A percentile compares a stretch with the other conserved stretches of the same genome.
Conservation (phyloP, 2,113 vertebrate genomes). For the Fulmarus glacialis region DNA sequence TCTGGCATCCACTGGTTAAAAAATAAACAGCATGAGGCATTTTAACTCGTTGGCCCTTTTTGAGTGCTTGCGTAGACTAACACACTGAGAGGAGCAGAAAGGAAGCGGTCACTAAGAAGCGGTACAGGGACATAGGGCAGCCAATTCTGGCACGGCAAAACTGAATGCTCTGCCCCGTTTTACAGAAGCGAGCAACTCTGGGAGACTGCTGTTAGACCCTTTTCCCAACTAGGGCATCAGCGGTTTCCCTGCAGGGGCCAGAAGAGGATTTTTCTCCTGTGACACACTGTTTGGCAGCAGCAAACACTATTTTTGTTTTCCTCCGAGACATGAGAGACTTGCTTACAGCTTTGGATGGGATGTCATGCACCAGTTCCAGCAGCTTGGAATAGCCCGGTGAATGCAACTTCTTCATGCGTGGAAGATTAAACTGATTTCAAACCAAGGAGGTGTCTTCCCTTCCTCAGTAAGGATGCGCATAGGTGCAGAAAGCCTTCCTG, state of each 20-base stretch:
- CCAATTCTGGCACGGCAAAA: background rate
- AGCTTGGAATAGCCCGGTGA: background rate
- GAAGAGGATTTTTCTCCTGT: background rate
- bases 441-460: background rate
- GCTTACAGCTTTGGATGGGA: background rate
- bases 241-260: background rate
- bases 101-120: background rate
- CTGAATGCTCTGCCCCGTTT: background rate
- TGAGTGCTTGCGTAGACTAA: background rate
- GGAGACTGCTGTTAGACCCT: background rate
- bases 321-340: background rate
- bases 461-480: background rate
- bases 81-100: background rate
- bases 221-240: background rate
- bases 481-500: background rate
- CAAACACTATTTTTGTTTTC: constrained; percentile 1
- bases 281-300: constrained; percentile 9
- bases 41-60: background rate
- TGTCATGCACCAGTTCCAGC: background rate
- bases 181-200: background rate
- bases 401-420: background rate
- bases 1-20: background rate
- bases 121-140: background rate
- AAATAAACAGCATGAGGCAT: background rate
- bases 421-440: background rate